phyloP scores from a whole-genome alignment of 2,888 invertebrate species.

The Nomada hirtipes region DNA sequence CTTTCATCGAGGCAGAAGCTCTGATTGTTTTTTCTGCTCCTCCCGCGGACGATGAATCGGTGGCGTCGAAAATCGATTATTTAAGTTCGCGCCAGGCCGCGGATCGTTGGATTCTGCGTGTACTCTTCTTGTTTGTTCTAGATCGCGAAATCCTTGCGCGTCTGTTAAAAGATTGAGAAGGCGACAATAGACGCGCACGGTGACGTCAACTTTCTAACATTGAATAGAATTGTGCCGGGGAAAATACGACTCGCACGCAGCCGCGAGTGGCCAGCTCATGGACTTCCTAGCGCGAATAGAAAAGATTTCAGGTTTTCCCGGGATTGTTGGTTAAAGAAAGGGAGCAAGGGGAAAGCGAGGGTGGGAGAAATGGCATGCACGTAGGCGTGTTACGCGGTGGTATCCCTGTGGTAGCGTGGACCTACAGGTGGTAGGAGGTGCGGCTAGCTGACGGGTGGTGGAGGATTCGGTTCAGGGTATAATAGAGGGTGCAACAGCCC shows the following conservation, averaged over 20 bases:
- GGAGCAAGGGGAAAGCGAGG: background rate
- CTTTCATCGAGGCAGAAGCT: constrained; percentile 7
- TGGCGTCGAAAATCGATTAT: background rate
- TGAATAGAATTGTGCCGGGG: too few species aligned
- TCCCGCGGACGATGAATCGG: too few species aligned
- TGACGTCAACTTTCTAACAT: too few species aligned
- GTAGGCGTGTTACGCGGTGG: constrained; percentile 42
- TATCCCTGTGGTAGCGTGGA: constrained; percentile 33
- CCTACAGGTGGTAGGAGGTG: constrained; percentile 76
- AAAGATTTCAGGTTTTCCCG: background rate
- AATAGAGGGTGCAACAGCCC: constrained; percentile 81
- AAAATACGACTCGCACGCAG: too few species aligned
- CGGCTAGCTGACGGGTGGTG: constrained; percentile 65
- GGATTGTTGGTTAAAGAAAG: background rate
- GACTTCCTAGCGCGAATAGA: too few species aligned
- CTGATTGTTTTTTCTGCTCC: constrained; percentile 12
- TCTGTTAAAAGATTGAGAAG: too few species aligned
- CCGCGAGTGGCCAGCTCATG: too few species aligned
- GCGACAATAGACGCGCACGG: too few species aligned
- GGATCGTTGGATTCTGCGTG: background rate
- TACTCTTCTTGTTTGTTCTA: background rate
- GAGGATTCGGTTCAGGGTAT: constrained; percentile 77
- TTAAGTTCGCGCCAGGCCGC: background rate
- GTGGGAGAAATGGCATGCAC: constrained; percentile 4
- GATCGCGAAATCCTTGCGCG: background rate